Base-by-base conservation (phyloP, 1,140 invertebrate genomes). In the Apis dorsata region DNA sequence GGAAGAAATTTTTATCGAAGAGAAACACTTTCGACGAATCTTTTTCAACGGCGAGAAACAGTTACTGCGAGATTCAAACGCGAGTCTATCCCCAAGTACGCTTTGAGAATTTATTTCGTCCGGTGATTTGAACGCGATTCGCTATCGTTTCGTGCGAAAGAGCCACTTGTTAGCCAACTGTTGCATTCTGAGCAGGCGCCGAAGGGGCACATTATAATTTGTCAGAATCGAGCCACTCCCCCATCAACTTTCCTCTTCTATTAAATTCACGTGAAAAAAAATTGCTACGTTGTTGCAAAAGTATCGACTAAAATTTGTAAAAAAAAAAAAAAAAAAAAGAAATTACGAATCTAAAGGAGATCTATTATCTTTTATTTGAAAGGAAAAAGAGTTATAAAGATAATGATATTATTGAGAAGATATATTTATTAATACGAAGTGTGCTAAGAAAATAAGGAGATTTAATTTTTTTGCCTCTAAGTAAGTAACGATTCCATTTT, bases 121-220 rank as follows among this genome's bases (percentile, higher is more conserved):
- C 70, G 76, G 66, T 75, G 83, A 89, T 86, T 89, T 81, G 78
- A 87, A 84, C 77, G 84, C 85, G 79, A 85, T 87, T 85, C 73
- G 49, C 53, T 68, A 69, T 66, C 72, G 83, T 86, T 85, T 84
- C 88, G 74, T 81, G 84, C 76, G 85, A 91, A 92, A 89, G 88
- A 92, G 85, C 91, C 91, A 92, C 91, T 92, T 92, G 91, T 92
- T 92, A 89, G 89, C 91, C 91, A 92, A 91, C 91, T 92, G 91
- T 92, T 92, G 91, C 91, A 89, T 78, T 87, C 68, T 19, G 86
- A 86, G 87, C 88, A 86, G 72, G 85, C 87, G 87, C 87, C 79
- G 75, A 79, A 86, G 88, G 59, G 21, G 68, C 68, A 75, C 80
- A 82, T 82, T 89, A 85, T 86, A 86, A 89, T 89, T 89, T 88